These are phyloP conservation scores for Potamarius usumacintae DNA, from an alignment of 2,113 vertebrate genomes.

Conservation along the genomic window DNA sequence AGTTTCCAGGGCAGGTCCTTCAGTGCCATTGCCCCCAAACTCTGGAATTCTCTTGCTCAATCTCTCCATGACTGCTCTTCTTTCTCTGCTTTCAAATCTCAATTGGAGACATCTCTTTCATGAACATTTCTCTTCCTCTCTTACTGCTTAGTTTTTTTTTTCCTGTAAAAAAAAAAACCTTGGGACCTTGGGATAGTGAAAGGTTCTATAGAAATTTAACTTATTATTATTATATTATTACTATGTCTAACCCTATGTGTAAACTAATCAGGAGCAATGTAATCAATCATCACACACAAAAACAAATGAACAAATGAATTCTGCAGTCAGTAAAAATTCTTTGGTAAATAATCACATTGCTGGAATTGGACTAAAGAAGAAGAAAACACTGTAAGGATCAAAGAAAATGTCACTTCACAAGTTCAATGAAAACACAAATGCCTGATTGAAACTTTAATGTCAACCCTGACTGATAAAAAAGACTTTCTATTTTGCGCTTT, in stretches of 20 bases:
- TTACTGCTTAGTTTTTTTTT: no score
- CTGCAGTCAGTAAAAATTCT: background rate
- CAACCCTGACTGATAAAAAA: background rate
- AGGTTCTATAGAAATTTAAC: no score
- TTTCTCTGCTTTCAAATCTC: no score
- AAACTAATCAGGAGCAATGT: background rate
- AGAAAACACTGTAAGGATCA: background rate
- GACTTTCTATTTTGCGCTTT: conserved; percentile 13
- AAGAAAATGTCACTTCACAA: background rate
- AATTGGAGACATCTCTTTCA: no score
- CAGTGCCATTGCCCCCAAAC: no score
- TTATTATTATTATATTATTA: no score
- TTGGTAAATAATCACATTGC: background rate
- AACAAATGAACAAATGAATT: background rate
- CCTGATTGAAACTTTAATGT: background rate
- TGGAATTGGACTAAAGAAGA: background rate
- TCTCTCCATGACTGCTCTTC: no score
- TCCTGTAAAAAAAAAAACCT: no score
- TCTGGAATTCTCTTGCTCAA: no score
- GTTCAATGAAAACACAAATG: background rate
- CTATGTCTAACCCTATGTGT: background rate
- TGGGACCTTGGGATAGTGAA: no score
- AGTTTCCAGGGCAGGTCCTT: no score
- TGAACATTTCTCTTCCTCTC: no score
- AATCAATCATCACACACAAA: background rate